Evolutionary conservation across 2,797 vertebrate species (phyloP).

Genomic region (Huso huso): DNA sequence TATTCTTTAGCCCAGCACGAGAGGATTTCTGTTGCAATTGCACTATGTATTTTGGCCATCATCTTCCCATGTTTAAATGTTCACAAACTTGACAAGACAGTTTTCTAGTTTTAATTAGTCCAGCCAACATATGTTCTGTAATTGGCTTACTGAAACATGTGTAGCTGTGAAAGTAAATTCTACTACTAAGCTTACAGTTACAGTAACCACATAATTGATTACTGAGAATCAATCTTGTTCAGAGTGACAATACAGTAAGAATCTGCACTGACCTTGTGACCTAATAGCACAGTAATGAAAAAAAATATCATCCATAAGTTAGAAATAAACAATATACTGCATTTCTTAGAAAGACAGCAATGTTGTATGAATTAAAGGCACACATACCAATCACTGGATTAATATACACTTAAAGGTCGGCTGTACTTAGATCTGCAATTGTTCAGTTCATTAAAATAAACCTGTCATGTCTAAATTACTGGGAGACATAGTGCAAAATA

Average conservation of each 20-base stretch:
- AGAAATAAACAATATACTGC: no score
- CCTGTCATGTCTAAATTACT: not conserved
- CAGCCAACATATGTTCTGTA: conserved; percentile 6
- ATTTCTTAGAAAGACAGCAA: no score
- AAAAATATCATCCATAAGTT: no score
- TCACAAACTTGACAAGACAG: not conserved
- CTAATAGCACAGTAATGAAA: no score
- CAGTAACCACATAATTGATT: not conserved
- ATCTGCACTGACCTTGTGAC: not conserved
- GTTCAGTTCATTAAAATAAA: conserved; percentile 1
- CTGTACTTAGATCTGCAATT: not conserved
- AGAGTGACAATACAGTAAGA: not conserved
- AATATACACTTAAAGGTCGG: no score
- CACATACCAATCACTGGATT: no score
- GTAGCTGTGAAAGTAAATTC: conserved; percentile 3
- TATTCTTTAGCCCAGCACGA: no score
- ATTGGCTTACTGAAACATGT: conserved; percentile 1
- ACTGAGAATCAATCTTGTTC: not conserved
- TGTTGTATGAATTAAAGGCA: no score
- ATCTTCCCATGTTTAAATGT: not conserved
- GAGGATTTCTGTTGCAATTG: no score
- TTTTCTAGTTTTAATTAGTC: not conserved
- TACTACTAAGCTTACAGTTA: not conserved
- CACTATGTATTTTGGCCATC: no score
- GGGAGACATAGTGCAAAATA: no score